Evolutionary conservation across 1,140 invertebrate species (phyloP), one percentile per base, ranked within the genome.

Genomic region (Anagrus nilaparvatae): DNA sequence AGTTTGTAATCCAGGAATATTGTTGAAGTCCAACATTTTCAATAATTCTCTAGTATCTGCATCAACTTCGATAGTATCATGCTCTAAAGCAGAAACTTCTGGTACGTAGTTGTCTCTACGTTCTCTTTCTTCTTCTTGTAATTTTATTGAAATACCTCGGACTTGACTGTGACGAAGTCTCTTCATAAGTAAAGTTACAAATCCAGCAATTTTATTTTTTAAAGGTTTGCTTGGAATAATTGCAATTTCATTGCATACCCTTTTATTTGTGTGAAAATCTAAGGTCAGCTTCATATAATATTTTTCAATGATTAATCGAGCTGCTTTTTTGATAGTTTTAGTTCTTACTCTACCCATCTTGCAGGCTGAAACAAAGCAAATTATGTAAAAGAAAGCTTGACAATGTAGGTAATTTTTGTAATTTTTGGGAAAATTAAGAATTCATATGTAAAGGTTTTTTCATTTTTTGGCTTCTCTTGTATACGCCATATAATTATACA

Each of bases 341-440:
- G 96, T 99, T 64, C 96, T 79, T 36, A 99, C 96, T 66, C 96
- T 93, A 85, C 94, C 94, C 95, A n/a, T n/a, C n/a, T n/a, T n/a
- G n/a, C n/a, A n/a, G n/a, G n/a, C n/a, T n/a, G n/a, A n/a, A n/a
- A n/a, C n/a, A n/a, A n/a, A n/a, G n/a, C n/a, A n/a, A n/a, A n/a
- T n/a, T n/a, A n/a, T n/a, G n/a, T n/a, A n/a, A n/a, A n/a, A n/a
- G n/a, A n/a, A n/a, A n/a, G n/a, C n/a, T n/a, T n/a, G n/a, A n/a
- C n/a, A n/a, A n/a, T n/a, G n/a, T n/a, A n/a, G n/a, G n/a, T n/a
- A n/a, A n/a, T n/a, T n/a, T n/a, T n/a, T n/a, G n/a, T n/a, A n/a
- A n/a, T n/a, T n/a, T n/a, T n/a, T n/a, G n/a, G n/a, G n/a, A n/a
- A n/a, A n/a, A n/a, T n/a, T n/a, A n/a, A n/a, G n/a, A n/a, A n/a